Conservation (phyloP, 2,113 vertebrate species). For the Rissa tridactyla region DNA sequence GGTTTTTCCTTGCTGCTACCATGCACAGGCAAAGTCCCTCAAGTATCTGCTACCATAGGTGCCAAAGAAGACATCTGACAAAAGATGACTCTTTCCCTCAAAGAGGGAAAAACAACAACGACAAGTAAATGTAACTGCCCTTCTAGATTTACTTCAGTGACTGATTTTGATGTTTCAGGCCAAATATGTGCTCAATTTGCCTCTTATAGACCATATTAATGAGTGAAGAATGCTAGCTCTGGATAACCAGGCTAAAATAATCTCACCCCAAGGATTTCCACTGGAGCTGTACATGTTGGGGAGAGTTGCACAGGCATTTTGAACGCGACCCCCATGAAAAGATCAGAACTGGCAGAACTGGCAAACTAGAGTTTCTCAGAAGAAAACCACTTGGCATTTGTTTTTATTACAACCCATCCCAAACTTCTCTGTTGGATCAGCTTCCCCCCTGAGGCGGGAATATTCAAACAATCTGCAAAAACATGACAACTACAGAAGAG, state of each 20-base stretch:
- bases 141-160: neutral
- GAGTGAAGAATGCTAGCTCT: neutral
- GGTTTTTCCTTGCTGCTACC: neutral
- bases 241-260: neutral
- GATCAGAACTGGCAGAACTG: neutral
- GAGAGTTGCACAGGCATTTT: neutral
- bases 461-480: constrained; percentile 10
- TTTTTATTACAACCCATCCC: neutral
- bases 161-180: neutral
- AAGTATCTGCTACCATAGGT: neutral
- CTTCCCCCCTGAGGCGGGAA: neutral
- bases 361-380: neutral
- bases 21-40: neutral
- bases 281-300: neutral
- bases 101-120: neutral
- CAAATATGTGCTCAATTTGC: neutral
- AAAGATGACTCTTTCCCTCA: neutral
- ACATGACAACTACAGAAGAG: neutral
- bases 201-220: neutral
- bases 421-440: neutral
- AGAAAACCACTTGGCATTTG: neutral
- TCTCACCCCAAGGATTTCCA: neutral
- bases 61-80: neutral
- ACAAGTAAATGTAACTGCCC: neutral
- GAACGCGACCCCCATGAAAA: neutral